phyloP scores from a whole-genome alignment of 2,888 invertebrate species.

The Opisthograptis luteolata region DNA sequence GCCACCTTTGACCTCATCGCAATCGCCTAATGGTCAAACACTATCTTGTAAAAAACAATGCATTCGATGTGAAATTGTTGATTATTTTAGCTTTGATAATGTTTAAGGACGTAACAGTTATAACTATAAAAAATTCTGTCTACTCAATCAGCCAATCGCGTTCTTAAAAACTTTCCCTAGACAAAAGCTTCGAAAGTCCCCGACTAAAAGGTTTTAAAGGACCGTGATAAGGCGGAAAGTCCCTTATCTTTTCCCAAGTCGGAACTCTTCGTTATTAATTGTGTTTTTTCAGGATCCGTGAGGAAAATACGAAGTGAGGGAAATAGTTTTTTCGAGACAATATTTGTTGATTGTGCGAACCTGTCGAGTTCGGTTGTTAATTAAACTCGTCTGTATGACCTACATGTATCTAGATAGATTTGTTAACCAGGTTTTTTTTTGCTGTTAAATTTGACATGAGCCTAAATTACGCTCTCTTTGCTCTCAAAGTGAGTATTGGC shows the following conservation, averaged over 20 bases:
- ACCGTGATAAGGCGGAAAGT: constrained; percentile 34
- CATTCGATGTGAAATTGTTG: no score
- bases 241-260: constrained; percentile 31
- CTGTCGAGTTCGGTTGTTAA: constrained; percentile 1
- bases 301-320: constrained; percentile 23
- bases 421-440: no score
- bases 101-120: no score
- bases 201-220: constrained; percentile 35
- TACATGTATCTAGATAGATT: neutral
- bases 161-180: constrained; percentile 28
- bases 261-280: constrained; percentile 38
- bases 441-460: no score
- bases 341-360: constrained; percentile 12
- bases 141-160: no score
- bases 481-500: no score
- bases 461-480: no score
- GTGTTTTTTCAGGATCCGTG: constrained; percentile 36
- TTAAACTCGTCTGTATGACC: constrained; percentile 3
- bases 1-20: no score
- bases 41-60: no score
- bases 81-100: no score
- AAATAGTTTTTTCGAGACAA: constrained; percentile 26
- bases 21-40: no score
- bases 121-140: no score
- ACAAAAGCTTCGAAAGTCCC: constrained; percentile 27